phyloP scores from a whole-genome alignment of 2,888 invertebrate species.

The Nomada fucata region DNA sequence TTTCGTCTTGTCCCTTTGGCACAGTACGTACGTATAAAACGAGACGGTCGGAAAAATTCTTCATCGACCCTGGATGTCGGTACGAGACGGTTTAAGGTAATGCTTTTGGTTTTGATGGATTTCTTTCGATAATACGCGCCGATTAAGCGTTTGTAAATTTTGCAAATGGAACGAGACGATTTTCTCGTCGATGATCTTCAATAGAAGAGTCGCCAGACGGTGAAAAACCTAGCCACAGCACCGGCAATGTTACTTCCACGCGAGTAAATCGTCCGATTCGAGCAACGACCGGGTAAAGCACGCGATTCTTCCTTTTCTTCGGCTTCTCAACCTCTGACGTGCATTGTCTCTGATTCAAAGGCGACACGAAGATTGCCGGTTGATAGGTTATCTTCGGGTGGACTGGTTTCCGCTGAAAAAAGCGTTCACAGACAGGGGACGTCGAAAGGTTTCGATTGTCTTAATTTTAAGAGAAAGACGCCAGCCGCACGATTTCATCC shows the following conservation, averaged over 20 bases:
- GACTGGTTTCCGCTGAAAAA: conserved; percentile 59
- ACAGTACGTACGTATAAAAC: no score
- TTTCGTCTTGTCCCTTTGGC: conserved; percentile 12
- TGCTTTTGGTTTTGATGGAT: neutral
- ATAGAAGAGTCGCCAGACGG: conserved; percentile 12
- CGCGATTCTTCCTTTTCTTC: conserved; percentile 64
- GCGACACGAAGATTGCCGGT: conserved; percentile 68
- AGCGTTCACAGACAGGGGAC: conserved; percentile 47
- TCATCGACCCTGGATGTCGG: neutral
- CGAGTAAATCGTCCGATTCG: conserved; percentile 65
- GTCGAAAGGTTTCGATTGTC: conserved; percentile 59
- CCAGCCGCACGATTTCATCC: conserved; percentile 41
- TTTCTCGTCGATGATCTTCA: conserved; percentile 5
- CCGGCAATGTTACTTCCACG: conserved; percentile 59
- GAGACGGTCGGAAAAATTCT: conserved; percentile 1
- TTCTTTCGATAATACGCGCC: no score
- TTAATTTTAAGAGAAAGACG: conserved; percentile 53
- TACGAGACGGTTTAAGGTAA: neutral
- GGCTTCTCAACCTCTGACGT: conserved; percentile 63
- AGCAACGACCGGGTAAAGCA: conserved; percentile 55
- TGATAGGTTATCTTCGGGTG: conserved; percentile 68
- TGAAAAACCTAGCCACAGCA: conserved; percentile 43
- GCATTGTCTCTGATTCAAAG: conserved; percentile 71
- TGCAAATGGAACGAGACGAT: neutral
- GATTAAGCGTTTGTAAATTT: neutral